Evolutionary conservation across 1,140 invertebrate species (phyloP), one percentile per base, ranked within the genome.

Genomic region (Conus betulinus): DNA sequence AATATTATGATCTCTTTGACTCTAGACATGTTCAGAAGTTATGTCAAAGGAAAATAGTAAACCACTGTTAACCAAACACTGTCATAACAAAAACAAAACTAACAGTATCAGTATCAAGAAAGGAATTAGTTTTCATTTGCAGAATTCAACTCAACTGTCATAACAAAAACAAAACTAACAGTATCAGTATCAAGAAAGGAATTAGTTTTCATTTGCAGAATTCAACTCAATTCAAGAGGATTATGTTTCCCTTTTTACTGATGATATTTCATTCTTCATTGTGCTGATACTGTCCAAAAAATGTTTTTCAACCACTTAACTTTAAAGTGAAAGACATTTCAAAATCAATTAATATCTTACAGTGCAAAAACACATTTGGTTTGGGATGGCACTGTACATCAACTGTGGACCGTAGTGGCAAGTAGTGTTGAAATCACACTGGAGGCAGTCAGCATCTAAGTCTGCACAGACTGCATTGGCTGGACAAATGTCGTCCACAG

Each of bases 381-480:
- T 91, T 93, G 27, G 91, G 90, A 60, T 71, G 90, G 74, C 93
- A 94, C 23, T 84, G 81, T 3, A 90, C 87, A 23, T 88, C 89
- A 17, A 55, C 27, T 1, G 88, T 84, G 53, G 89, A 90, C 0
- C 93, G 88, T 94, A 94, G 0, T 57, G 53, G 88, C 93, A 94
- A 23, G 91, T 90, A 23, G 79, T 83, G 84, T 93, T 93, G 27
- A 93, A 91, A 25, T 90, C 90, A 88, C 93, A 94, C 11, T 85
- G 76, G 3, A 94, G 91, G 84, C 93, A 94, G 20, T 92, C 89
- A 76, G 88, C 91, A 39, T 93, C 92, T 20, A 94, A 88, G 63
- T 89, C 84, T 8, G 88, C 25, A 88, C 93, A 94, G 4, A 85
- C 63, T 2, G 84, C 87, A 82, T 87, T 85, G 15, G 89, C 91